phyloP scores from a whole-genome alignment of 1,140 invertebrate genomes.

The Dysdera silvatica region DNA sequence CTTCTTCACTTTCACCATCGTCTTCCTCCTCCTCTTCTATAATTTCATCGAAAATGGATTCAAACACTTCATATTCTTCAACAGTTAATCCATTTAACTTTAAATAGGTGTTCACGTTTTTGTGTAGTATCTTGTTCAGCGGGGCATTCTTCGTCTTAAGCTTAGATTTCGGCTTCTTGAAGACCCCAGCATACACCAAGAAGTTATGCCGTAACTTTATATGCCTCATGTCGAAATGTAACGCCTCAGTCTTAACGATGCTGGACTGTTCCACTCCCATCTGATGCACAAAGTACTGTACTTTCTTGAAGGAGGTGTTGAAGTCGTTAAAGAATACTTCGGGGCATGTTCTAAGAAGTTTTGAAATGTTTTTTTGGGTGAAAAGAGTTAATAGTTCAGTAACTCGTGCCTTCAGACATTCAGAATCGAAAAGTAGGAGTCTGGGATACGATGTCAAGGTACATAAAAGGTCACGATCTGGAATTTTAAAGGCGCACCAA shows the following conservation, averaged over 20 bases:
- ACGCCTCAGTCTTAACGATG: constrained; percentile 12
- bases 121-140: constrained; percentile 14
- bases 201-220: constrained; percentile 9
- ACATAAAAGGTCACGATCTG: too few species aligned
- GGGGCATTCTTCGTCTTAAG: constrained; percentile 9
- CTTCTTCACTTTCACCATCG: neutral
- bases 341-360: constrained; percentile 10
- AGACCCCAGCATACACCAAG: neutral
- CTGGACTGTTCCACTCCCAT: constrained; percentile 20
- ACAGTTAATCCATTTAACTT: constrained; percentile 8
- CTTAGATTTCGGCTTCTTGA: neutral
- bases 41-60: neutral
- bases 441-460: neutral
- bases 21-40: neutral
- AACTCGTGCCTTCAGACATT: neutral
- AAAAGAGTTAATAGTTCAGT: constrained; percentile 13
- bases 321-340: constrained; percentile 18
- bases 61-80: constrained; percentile 16
- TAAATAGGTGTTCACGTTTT: constrained; percentile 11
- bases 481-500: too few species aligned
- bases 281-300: constrained; percentile 11
- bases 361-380: constrained; percentile 15
- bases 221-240: constrained; percentile 12
- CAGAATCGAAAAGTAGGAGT: constrained; percentile 11
- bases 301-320: neutral